Evolutionary conservation across 1,140 invertebrate genomes (phyloP), one percentile per base, ranked within the genome.

Genomic region (Amyelois transitella): DNA sequence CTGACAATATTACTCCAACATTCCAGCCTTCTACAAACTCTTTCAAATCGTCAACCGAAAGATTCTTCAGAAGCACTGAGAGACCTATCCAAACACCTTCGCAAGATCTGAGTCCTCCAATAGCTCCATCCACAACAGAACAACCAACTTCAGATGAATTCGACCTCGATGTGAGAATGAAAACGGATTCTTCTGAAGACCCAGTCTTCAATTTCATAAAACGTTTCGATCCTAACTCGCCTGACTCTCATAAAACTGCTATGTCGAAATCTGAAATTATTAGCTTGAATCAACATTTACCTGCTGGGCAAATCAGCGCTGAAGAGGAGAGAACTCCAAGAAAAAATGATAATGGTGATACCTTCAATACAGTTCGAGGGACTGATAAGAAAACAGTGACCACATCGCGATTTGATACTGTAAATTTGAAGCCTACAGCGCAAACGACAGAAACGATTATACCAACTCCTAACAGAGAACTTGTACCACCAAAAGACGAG

Each of bases 191-290:
- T 0, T 51, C 62, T 7, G 60, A 63, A 59, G 81, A 83, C 47
- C 64, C 81, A 1, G 77, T 88, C 0, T 72, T 75, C 17, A 78
- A 81, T 14, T 88, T 89, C 60, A 88, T 89, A 25, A 88, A 88
- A 56, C 75, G 86, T 1, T 89, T 89, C 51, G 82, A 88, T 43
- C 84, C 88, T 0, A 86, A 81, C 20, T 77, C 80, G 1, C 75
- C 80, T 1, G 76, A 83, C 51, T 73, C 75, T 3, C 59, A 72
- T 14, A 75, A 77, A 60, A 85, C 85, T 6, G 72, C 81, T 0
- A 86, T 85, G 75, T 76, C 83, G 0, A 75, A 73, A 69, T 69
- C 73, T 0, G 79, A 86, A 64, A 88, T 88, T 6, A 59, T 86
- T 10, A 63, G 79, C 21, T 50, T 88, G 0, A 88, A 88, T 49